phyloP scores from a whole-genome alignment of 2,113 vertebrate species.

The Gavia stellata region DNA sequence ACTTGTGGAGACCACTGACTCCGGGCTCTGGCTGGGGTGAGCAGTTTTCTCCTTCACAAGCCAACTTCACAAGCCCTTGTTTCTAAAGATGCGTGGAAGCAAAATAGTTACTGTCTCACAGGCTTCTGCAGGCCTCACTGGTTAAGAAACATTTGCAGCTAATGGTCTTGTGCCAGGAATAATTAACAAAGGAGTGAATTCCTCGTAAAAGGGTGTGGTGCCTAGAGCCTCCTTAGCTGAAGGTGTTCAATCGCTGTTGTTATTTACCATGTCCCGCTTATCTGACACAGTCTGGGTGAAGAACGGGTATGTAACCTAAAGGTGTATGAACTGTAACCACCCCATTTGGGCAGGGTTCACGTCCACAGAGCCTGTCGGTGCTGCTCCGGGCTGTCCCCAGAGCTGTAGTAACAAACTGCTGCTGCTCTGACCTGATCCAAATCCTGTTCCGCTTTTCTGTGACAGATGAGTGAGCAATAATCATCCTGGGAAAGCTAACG shows the following conservation, averaged over 20 bases:
- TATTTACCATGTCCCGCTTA: not conserved
- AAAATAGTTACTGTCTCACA: not conserved
- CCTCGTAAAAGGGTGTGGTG: not conserved
- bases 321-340: no score
- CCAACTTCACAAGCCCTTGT: not conserved
- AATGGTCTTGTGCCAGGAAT: not conserved
- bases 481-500: not conserved
- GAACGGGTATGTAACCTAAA: not conserved
- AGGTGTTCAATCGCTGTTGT: not conserved
- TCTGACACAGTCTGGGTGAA: not conserved
- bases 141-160: not conserved
- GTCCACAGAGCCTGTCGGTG: rapidly evolving
- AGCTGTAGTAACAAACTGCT: not conserved
- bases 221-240: not conserved
- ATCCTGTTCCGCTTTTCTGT: rapidly evolving
- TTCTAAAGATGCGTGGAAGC: not conserved
- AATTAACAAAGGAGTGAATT: not conserved
- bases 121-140: not conserved
- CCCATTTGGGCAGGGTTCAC: not conserved
- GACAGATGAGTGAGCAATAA: not conserved
- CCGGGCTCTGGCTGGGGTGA: not conserved
- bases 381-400: not conserved
- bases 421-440: not conserved
- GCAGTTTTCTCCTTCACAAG: not conserved
- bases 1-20: not conserved